Base-by-base conservation (phyloP, 2,888 invertebrate genomes). In the Acleris literana region DNA sequence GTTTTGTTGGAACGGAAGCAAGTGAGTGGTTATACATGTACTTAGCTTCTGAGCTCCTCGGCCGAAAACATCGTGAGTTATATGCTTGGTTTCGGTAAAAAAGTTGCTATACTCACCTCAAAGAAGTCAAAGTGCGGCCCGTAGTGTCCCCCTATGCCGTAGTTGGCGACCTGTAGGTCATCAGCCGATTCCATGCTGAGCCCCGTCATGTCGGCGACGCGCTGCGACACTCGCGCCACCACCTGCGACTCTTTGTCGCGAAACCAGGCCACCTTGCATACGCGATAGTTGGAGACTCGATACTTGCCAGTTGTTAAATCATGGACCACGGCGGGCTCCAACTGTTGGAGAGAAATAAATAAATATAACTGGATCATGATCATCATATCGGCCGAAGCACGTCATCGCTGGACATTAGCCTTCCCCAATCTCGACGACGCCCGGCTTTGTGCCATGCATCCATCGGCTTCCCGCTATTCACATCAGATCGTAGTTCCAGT, bases 91-190 rank as follows among this genome's bases (percentile, higher is more conserved):
- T 25, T 25, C 6, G 25, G 25, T 25, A 25, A 25, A 6, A 5
- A 0, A 25, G 6, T 33, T 33, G 9, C 2, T 9, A 9, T 9
- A 83, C 86, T 88, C 86, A 96, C 96, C 87, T 96, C 93, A 0
- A 97, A 97, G 81, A 97, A 97, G 85, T 97, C 99, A 88, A 96
- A 99, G 90, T 99, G 99, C 16, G 99, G 99, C 81, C 99, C 99
- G 86, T 99, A 99, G 85, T 99, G 99, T 0, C 99, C 99, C 3
- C 99, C 99, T 73, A 99, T 97, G 22, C 99, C 99, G 87, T 99
- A 99, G 93, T 99, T 99, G 70, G 98, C 99, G 56, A 99, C 98
- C 92, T 99, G 99, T 72, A 99, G 93, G 82, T 99, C 99, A 86
- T 99, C 99, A 0, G 99, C 99, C 0, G 98, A 96, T 13, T 93